Base-by-base conservation (phyloP, 2,113 vertebrate species). In the Atractosteus spatula region DNA sequence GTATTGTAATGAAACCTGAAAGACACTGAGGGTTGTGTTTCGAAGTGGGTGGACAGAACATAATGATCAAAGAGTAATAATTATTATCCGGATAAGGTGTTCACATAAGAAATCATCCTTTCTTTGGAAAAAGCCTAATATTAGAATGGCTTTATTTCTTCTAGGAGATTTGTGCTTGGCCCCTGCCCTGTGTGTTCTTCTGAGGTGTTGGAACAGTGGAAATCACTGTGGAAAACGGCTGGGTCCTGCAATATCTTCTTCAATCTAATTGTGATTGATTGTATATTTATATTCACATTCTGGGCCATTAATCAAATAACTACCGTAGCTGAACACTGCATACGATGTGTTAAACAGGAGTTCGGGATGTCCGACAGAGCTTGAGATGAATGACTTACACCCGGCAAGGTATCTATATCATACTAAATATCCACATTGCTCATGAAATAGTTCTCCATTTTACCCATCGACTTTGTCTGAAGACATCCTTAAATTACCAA, bases 241-340 rank as follows among this genome's bases (percentile, higher is more conserved):
- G 45, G 55, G 45, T 59, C 70, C 74, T 62, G 74, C 55, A 81
- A 78, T 77, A 74, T 65, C 72, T 62, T 76, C 71, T 71, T 59
- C 69, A 73, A 76, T 74, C 59, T 80, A 76, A 83, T 78, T 80
- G 68, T 78, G 78, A 84, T 81, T 74, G 77, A 83, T 77, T 76
- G 64, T 66, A 71, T 76, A 75, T 76, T 80, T 79, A 69, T 77
- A 78, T 71, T 73, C 67, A 71, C 61, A 72, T 78, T 82, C 68
- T 13, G n/a, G 12, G 70, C 69, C 73, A 87, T 85, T 86, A 82
- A 86, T 85, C 81, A 82, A 66, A 41, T 66, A 57, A 77, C 64
- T 68, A 59, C 56, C 69, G 76, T 72, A 76, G 68, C 66, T 44
- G 64, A 68, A 85, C 75, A 42, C 71, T 45, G 56, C 74, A 68